Percentiles rank a stretch among this genome's conserved stretches.
Evolutionary conservation across 2,113 vertebrate species (phyloP).

Genomic region (Aleadryas rufinucha): DNA sequence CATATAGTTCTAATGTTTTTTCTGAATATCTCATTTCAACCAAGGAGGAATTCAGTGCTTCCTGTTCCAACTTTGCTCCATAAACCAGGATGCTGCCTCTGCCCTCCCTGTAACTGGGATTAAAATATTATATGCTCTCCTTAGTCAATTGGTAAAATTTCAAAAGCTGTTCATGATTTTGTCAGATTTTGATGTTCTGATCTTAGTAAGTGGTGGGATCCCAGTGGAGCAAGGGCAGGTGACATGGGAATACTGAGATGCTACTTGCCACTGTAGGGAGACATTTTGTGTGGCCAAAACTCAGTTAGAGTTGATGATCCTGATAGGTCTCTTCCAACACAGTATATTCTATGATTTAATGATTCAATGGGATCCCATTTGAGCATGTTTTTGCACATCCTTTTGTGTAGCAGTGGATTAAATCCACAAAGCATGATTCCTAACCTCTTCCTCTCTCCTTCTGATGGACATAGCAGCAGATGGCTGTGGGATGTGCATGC

Average conservation of each 20-base stretch:
- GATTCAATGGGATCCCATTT: neutral
- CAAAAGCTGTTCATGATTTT: neutral
- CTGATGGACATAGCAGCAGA: neutral
- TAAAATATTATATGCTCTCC: neutral
- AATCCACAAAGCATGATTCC: neutral
- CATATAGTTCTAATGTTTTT: neutral
- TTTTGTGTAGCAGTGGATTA: neutral
- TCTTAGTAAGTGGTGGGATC: neutral
- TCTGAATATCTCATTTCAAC: neutral
- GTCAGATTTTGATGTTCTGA: neutral
- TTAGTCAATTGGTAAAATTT: neutral
- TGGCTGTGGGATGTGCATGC: rapidly evolving
- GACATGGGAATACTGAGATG: neutral
- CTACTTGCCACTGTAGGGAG: neutral
- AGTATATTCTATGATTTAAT: neutral
- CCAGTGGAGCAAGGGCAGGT: neutral
- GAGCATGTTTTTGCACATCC: neutral
- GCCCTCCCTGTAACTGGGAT: neutral
- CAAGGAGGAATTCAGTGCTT: neutral
- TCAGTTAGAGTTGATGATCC: rapidly evolving
- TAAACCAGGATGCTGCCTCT: neutral
- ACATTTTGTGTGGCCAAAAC: neutral
- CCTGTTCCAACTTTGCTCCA: neutral
- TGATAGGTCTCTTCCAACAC: neutral
- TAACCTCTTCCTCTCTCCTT: neutral